These are phyloP conservation scores for Clarias magur DNA, from an alignment of 2,113 vertebrate species.

Conservation along the genomic window DNA sequence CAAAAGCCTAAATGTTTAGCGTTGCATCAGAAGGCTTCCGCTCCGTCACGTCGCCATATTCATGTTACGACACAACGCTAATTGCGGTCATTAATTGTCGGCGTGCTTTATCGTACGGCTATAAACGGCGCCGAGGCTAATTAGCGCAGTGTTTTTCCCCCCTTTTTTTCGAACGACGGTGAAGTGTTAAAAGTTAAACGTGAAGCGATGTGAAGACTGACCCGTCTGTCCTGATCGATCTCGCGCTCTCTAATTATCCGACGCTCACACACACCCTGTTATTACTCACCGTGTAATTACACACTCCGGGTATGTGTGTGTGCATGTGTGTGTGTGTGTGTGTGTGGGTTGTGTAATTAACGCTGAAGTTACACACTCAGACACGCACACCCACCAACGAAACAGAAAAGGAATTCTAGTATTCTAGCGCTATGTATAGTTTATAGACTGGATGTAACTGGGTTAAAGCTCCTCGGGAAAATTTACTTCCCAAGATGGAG, in stretches of 20 bases:
- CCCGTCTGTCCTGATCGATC: constrained; percentile 42
- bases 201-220: constrained; percentile 38
- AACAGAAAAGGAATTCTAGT: neutral
- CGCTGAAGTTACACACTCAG: constrained; percentile 1
- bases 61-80: neutral
- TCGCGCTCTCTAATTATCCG: constrained; percentile 56
- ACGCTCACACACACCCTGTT: constrained; percentile 55
- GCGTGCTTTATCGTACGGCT: neutral
- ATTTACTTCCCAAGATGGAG: neutral
- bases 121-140: constrained; percentile 16
- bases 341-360: constrained; percentile 27
- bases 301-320: constrained; percentile 29
- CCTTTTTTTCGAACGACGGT: neutral
- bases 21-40: neutral
- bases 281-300: constrained; percentile 61
- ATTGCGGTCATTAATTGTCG: constrained; percentile 27
- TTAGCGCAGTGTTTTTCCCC: constrained; percentile 2
- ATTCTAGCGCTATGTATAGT: neutral
- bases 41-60: neutral
- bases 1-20: too few relatives aligned
- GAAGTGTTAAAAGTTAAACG: constrained; percentile 44
- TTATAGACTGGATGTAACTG: neutral
- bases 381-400: neutral
- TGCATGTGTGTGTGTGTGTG: neutral
- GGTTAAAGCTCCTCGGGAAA: neutral